Conservation (phyloP, 2,113 vertebrate genomes). For the Motacilla tschutschensis region DNA sequence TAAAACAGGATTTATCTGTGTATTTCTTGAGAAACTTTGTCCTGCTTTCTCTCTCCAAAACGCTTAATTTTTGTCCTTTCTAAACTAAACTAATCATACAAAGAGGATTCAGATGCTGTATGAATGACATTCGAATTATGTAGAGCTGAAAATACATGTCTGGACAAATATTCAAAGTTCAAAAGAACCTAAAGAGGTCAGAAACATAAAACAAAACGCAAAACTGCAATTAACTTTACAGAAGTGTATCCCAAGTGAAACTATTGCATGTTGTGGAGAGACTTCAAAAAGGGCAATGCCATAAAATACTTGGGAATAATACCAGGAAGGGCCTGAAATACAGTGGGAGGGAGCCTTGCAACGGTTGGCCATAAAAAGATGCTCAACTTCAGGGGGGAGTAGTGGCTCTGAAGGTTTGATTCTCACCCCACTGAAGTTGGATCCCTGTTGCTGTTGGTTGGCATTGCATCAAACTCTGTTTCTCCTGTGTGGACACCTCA, state of each 20-base stretch:
- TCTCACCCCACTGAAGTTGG: background rate
- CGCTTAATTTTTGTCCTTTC: background rate
- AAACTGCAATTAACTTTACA: conserved; percentile 12
- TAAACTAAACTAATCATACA: background rate
- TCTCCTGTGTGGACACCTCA: background rate
- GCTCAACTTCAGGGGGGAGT: background rate
- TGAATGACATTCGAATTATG: background rate
- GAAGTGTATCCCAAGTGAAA: background rate
- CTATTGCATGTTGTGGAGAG: background rate
- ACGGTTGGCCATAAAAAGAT: background rate
- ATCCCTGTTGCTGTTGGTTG: background rate
- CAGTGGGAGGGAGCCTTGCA: background rate
- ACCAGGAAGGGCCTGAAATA: background rate
- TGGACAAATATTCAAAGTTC: conserved; percentile 7
- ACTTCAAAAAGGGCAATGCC: background rate
- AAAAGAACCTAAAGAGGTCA: background rate
- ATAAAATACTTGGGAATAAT: background rate
- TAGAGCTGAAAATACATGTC: background rate
- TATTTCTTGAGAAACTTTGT: background rate
- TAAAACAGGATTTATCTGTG: background rate
- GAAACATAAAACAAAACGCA: background rate
- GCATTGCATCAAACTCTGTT: background rate
- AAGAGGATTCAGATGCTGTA: background rate
- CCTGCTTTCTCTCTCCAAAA: background rate
- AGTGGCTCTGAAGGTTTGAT: background rate